phyloP scores from a whole-genome alignment of 2,797 vertebrate species.

The Hydrocynus forskahlii region DNA sequence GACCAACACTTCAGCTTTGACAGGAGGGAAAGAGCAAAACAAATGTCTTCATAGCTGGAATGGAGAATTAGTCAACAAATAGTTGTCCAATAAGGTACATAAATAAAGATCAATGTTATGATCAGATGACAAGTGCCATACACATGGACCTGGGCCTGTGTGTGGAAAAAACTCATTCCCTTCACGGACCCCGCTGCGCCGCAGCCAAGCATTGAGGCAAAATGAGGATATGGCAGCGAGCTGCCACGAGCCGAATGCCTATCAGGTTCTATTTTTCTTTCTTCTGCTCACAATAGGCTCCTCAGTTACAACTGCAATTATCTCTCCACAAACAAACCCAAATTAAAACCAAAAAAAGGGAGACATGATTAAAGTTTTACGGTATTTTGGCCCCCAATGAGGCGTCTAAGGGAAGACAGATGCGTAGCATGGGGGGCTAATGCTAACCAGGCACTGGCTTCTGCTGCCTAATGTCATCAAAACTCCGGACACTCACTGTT shows the following conservation, averaged over 20 bases:
- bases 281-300: constrained; percentile 41
- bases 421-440: constrained; percentile 64
- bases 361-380: constrained; percentile 66
- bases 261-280: constrained; percentile 42
- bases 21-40: constrained; percentile 5
- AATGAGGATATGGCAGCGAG: constrained; percentile 16
- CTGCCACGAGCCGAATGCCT: not conserved
- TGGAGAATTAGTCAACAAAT: constrained; percentile 38
- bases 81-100: constrained; percentile 36
- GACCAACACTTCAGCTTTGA: constrained; percentile 8
- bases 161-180: constrained; percentile 26
- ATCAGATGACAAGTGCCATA: constrained; percentile 39
- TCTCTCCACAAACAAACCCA: constrained; percentile 70
- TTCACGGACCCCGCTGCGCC: constrained; percentile 15
- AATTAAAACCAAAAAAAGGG: constrained; percentile 55
- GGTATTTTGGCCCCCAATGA: constrained; percentile 68
- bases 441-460: constrained; percentile 50
- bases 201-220: constrained; percentile 5
- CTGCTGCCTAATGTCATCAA: constrained; percentile 47
- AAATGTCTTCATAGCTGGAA: constrained; percentile 20
- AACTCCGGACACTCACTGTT: constrained; percentile 12
- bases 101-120: constrained; percentile 43
- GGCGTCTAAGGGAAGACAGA: constrained; percentile 69
- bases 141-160: constrained; percentile 28
- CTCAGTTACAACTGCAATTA: constrained; percentile 56